Evolutionary conservation across 2,113 vertebrate genomes (phyloP).

Genomic region (Sminthopsis crassicaudata): DNA sequence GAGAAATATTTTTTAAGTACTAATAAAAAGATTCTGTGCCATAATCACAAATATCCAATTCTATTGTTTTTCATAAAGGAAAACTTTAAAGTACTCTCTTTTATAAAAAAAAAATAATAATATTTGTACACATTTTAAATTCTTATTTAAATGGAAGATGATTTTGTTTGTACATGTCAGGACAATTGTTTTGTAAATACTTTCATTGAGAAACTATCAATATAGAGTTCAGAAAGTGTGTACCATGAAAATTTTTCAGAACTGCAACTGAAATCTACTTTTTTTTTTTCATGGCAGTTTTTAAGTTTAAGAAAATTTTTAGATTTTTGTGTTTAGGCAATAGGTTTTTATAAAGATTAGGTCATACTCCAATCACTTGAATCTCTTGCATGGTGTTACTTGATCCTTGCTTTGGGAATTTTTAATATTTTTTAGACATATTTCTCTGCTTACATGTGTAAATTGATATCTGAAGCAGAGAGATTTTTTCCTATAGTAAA

Average conservation of each 20-base stretch:
- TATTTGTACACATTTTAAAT: conserved; percentile 65
- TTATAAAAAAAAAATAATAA: conserved; percentile 63
- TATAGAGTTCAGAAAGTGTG: conserved; percentile 56
- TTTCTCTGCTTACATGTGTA: neutral
- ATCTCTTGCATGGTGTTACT: neutral
- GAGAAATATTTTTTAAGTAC: neutral
- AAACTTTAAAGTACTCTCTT: conserved; percentile 53
- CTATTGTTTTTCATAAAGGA: conserved; percentile 54
- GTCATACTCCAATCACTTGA: neutral
- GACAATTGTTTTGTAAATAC: conserved; percentile 57
- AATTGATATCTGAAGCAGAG: neutral
- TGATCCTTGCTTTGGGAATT: neutral
- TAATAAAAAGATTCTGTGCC: neutral
- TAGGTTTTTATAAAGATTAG: neutral
- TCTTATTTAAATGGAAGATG: conserved; percentile 69
- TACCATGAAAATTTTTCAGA: conserved; percentile 44
- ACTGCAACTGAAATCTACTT: conserved; percentile 38
- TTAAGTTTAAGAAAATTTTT: neutral
- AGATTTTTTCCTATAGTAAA: neutral
- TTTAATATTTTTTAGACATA: neutral
- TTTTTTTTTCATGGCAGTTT: neutral
- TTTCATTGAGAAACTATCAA: conserved; percentile 55
- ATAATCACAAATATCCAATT: conserved; percentile 22
- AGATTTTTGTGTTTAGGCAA: neutral
- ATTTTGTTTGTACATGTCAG: conserved; percentile 69